Conservation (phyloP, 53 echinoderm and acorn worm genomes). For the Zoroaster sp. region DNA sequence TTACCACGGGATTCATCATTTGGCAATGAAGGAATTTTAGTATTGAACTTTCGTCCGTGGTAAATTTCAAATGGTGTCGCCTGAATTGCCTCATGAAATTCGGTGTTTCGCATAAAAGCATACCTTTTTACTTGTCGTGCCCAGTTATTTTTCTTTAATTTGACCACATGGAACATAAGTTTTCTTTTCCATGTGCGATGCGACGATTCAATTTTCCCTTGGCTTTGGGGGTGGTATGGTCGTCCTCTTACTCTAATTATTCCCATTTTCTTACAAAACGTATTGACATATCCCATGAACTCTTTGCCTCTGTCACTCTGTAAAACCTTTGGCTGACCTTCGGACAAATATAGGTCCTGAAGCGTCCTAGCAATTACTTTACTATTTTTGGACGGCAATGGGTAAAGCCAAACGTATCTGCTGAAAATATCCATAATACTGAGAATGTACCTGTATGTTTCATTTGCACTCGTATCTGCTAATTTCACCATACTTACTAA, state of each 20-base stretch:
- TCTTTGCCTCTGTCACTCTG: constrained; percentile 1
- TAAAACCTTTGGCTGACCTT: neutral
- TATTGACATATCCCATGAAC: neutral
- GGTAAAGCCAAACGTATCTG: neutral
- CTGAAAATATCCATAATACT: constrained; percentile 16
- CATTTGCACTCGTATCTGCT: no score
- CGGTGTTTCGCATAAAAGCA: neutral
- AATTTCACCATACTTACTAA: no score
- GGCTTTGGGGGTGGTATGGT: neutral
- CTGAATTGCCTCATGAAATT: neutral
- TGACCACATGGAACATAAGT: neutral
- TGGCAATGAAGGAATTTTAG: neutral
- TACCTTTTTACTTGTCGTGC: neutral
- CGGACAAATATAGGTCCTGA: neutral
- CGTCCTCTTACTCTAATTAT: no score
- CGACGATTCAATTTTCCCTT: neutral
- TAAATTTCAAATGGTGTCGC: constrained; percentile 2
- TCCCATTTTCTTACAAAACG: neutral
- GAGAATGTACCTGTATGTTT: no score
- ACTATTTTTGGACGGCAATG: neutral
- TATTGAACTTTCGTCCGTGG: neutral
- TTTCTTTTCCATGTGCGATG: neutral
- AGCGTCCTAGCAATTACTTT: neutral
- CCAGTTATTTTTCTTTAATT: neutral
- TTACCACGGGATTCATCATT: no score